Conservation (phyloP, 1,140 invertebrate species). For the Plutomurus gul region DNA sequence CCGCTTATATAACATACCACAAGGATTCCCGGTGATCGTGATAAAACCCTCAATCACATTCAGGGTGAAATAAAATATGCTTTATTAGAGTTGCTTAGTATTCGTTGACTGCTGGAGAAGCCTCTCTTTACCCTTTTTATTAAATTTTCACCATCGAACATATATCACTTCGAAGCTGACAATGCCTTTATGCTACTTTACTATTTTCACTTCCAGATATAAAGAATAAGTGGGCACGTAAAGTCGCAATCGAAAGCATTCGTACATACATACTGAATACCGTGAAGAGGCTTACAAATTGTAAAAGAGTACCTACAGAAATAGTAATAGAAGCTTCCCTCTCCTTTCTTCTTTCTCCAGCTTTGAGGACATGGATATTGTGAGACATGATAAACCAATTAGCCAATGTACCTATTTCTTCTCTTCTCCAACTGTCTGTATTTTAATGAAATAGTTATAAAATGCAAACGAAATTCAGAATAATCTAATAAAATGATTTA, state of each 20-base stretch:
- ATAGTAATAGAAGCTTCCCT: too few species aligned
- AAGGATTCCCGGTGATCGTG: background rate
- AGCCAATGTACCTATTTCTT: too few species aligned
- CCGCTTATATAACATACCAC: background rate
- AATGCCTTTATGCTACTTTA: background rate
- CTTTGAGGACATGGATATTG: too few species aligned
- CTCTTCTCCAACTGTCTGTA: too few species aligned
- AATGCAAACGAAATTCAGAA: too few species aligned
- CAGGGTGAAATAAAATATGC: background rate
- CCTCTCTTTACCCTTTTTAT: slow-evolving; percentile 21
- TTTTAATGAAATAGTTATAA: too few species aligned
- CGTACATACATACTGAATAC: background rate
- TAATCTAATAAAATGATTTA: too few species aligned
- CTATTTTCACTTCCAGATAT: background rate
- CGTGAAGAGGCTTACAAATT: too few species aligned
- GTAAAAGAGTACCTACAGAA: too few species aligned
- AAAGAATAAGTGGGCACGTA: background rate
- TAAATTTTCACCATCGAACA: slow-evolving; percentile 7
- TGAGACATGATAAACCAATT: too few species aligned
- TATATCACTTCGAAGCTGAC: background rate
- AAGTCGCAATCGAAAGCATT: background rate
- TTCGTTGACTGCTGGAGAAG: background rate
- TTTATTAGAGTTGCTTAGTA: background rate
- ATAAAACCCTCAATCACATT: background rate
- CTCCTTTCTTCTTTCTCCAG: too few species aligned